Percentiles rank a stretch among this genome's conserved stretches.
Evolutionary conservation across 2,888 invertebrate genomes (phyloP).

Genomic region (Aproaerema taeniolella): DNA sequence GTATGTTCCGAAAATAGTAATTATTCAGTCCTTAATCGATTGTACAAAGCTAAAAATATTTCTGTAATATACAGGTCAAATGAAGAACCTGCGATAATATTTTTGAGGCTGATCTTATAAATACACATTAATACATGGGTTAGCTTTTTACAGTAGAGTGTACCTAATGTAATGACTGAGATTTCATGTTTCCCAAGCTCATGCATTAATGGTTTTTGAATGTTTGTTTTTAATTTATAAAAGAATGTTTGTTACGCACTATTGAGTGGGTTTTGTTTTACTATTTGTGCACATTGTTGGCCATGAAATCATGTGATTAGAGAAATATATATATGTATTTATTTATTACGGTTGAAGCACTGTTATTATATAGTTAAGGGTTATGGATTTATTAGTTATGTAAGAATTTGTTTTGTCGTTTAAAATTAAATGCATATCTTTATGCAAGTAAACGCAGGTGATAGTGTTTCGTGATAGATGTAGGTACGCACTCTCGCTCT

Average conservation of each 20-base stretch:
- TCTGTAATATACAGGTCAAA: too few relatives aligned
- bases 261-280: constrained; percentile 55
- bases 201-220: constrained; percentile 17
- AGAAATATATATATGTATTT: constrained; percentile 33
- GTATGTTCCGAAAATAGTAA: too few relatives aligned
- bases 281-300: constrained; percentile 62
- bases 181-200: constrained; percentile 16
- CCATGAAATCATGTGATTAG: constrained; percentile 49
- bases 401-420: constrained; percentile 41
- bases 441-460: constrained; percentile 70
- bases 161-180: constrained; percentile 13
- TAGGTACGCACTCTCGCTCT: constrained; percentile 12
- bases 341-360: constrained; percentile 54
- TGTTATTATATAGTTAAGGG: constrained; percentile 46
- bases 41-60: too few relatives aligned
- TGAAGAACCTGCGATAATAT: too few relatives aligned
- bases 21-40: too few relatives aligned
- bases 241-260: constrained; percentile 63
- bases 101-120: too few relatives aligned
- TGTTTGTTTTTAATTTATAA: constrained; percentile 21
- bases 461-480: constrained; percentile 65
- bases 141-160: background rate
- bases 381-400: constrained; percentile 51
- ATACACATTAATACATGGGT: too few relatives aligned
- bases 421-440: constrained; percentile 62